Conservation (phyloP, 2,113 vertebrate species). For the Thymallus thymallus region DNA sequence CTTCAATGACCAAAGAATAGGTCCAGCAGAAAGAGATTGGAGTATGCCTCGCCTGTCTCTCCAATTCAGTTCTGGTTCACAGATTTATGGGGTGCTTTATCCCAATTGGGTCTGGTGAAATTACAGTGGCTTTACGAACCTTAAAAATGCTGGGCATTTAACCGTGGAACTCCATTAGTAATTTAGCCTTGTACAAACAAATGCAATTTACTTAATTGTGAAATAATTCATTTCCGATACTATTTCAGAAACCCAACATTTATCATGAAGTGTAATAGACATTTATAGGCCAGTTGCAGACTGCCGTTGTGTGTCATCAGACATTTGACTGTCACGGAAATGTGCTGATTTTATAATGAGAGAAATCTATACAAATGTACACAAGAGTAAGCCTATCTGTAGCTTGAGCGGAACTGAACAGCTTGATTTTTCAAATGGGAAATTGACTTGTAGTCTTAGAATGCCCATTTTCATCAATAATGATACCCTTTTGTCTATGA, state of each 20-base stretch:
- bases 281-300: slow-evolving; percentile 22
- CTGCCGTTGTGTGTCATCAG: neutral
- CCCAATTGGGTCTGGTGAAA: slow-evolving; percentile 33
- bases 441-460: slow-evolving; percentile 6
- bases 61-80: neutral
- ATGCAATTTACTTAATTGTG: slow-evolving; percentile 62
- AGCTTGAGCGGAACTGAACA: neutral
- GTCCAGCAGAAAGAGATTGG: neutral
- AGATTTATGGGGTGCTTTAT: slow-evolving; percentile 40
- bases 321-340: slow-evolving; percentile 20
- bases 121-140: slow-evolving; percentile 22
- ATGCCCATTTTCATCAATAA: neutral
- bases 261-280: slow-evolving; percentile 39
- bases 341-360: slow-evolving; percentile 17
- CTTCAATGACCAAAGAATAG: neutral
- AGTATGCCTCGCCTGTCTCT: neutral
- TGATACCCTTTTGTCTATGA: slow-evolving; percentile 7
- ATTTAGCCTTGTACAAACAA: slow-evolving; percentile 43
- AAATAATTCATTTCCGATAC: slow-evolving; percentile 66
- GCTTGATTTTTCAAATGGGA: neutral
- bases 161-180: slow-evolving; percentile 49
- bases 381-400: neutral
- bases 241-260: slow-evolving; percentile 56
- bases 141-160: slow-evolving; percentile 31
- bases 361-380: slow-evolving; percentile 15